Conservation (phyloP, 2,113 vertebrate species). For the Protobothrops mucrosquamatus region DNA sequence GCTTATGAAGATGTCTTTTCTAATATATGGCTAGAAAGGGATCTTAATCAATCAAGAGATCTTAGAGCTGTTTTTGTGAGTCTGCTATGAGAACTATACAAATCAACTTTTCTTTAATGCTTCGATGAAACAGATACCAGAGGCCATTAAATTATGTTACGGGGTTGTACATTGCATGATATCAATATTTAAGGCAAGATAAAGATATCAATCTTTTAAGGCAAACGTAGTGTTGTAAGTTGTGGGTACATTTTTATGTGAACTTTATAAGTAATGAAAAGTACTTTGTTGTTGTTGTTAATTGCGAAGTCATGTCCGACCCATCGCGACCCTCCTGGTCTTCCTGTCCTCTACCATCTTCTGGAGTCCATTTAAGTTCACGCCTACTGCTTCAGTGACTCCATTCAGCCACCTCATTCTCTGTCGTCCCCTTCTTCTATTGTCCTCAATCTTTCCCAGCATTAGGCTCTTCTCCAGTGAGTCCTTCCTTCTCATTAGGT, state of each 20-base stretch:
- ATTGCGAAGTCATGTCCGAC: too few species aligned
- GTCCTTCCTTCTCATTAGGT: too few species aligned
- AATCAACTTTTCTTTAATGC: not conserved
- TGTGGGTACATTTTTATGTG: not conserved
- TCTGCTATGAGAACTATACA: not conserved
- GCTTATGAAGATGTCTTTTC: not conserved
- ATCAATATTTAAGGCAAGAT: not conserved
- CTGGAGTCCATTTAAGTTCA: too few species aligned
- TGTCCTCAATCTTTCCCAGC: too few species aligned
- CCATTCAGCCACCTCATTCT: too few species aligned
- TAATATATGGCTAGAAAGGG: not conserved
- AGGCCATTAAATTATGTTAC: constrained; percentile 27
- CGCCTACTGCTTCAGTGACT: too few species aligned
- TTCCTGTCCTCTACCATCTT: too few species aligned
- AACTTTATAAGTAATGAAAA: not conserved
- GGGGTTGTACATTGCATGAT: not conserved
- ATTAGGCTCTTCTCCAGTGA: too few species aligned
- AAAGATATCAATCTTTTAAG: not conserved
- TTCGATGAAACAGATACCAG: not conserved
- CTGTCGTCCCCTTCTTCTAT: too few species aligned
- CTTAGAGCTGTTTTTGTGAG: not conserved
- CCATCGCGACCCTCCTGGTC: too few species aligned
- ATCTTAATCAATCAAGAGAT: not conserved
- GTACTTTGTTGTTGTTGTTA: too few species aligned
- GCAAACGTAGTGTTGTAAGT: not conserved